These are phyloP conservation scores for Teinopalpus imperialis DNA, from an alignment of 2,888 invertebrate species.

Conservation along the genomic window DNA sequence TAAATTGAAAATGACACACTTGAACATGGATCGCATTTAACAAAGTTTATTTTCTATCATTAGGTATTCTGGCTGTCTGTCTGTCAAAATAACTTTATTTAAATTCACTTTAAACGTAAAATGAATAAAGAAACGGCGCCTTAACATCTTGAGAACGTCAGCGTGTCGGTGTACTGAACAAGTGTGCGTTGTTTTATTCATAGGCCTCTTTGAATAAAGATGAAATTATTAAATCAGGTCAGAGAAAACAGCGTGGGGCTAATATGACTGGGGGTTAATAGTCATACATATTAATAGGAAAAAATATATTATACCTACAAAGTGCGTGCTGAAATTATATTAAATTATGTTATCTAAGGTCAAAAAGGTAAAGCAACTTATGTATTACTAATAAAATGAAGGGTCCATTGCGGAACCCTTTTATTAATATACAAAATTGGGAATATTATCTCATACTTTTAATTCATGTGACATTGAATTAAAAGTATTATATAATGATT, in stretches of 20 bases:
- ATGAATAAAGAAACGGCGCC: conserved; percentile 59
- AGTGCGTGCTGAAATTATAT: too few relatives aligned
- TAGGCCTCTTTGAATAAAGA: conserved; percentile 77
- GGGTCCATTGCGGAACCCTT: too few relatives aligned
- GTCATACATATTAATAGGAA: conserved; percentile 72
- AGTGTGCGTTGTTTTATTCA: conserved; percentile 74
- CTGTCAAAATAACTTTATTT: conserved; percentile 42
- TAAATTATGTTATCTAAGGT: too few relatives aligned
- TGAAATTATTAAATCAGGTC: conserved; percentile 75
- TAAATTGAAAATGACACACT: conserved; percentile 3
- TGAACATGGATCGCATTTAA: conserved; percentile 6
- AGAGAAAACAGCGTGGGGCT: conserved; percentile 61
- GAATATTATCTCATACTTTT: too few relatives aligned
- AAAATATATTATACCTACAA: conserved; percentile 48
- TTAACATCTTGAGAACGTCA: conserved; percentile 55
- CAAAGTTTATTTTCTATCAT: conserved; percentile 7
- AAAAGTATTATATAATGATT: too few relatives aligned
- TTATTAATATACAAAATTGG: too few relatives aligned
- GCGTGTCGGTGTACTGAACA: conserved; percentile 47
- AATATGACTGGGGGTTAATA: conserved; percentile 67
- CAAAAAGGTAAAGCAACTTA: too few relatives aligned
- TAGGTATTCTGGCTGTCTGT: conserved; percentile 9
- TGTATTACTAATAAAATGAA: too few relatives aligned
- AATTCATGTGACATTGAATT: too few relatives aligned
- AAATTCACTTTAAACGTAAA: conserved; percentile 64